Conservation (phyloP, 2,113 vertebrate genomes). For the Oreochromis aureus region DNA sequence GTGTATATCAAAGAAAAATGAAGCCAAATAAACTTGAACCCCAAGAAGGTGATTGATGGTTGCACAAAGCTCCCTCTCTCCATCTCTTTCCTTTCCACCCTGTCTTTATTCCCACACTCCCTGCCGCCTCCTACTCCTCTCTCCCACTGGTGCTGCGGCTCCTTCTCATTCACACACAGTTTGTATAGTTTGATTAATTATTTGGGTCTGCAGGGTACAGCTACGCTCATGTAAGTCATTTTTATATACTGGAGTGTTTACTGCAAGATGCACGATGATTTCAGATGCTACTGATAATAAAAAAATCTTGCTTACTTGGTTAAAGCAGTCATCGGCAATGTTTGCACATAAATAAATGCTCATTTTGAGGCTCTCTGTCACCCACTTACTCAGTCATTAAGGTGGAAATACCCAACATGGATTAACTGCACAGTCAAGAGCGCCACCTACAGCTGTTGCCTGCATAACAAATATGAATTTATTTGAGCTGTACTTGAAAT, state of each 20-base stretch:
- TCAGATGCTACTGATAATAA: conserved; percentile 3
- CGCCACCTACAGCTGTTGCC: background rate
- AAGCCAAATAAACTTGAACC: conserved; percentile 66
- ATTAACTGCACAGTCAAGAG: background rate
- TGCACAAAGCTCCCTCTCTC: conserved; percentile 38
- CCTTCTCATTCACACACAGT: background rate
- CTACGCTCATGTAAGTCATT: conserved; percentile 19
- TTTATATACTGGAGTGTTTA: conserved; percentile 3
- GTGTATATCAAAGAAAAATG: conserved; percentile 50
- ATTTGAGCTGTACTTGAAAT: background rate
- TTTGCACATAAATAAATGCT: background rate
- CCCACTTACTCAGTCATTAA: background rate
- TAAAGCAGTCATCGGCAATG: background rate
- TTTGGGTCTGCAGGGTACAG: conserved; percentile 10
- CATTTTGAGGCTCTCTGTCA: background rate
- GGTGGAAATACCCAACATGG: background rate
- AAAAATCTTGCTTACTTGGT: background rate
- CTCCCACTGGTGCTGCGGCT: background rate
- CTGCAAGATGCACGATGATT: background rate
- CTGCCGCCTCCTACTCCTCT: background rate
- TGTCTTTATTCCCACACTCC: conserved; percentile 48
- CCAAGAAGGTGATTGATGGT: conserved; percentile 64
- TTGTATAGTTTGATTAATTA: conserved; percentile 53
- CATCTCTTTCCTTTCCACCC: conserved; percentile 14
- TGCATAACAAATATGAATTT: background rate